Conservation (phyloP, 2,113 vertebrate genomes). For the Cisticola juncidis region DNA sequence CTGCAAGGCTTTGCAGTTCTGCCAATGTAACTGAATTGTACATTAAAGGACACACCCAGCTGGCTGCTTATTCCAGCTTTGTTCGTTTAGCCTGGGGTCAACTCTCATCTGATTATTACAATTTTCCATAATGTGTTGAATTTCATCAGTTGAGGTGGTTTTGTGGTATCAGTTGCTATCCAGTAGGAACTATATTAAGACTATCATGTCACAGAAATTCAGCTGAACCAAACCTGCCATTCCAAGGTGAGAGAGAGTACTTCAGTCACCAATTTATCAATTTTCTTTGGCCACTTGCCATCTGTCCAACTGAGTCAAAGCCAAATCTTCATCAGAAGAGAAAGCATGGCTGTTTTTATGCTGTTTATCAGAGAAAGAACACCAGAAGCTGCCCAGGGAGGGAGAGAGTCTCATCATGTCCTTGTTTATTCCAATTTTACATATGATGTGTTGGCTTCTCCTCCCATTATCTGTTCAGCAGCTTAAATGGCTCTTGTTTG, state of each 20-base stretch:
- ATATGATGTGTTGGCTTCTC: constrained; percentile 24
- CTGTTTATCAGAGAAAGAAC: background rate
- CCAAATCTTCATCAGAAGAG: background rate
- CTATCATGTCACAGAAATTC: background rate
- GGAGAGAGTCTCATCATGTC: constrained; percentile 13
- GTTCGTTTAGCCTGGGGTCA: constrained; percentile 23
- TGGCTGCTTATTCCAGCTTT: constrained; percentile 17
- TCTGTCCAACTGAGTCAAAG: background rate
- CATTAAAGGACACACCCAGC: constrained; percentile 21
- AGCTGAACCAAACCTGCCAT: background rate
- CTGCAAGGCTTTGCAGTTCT: constrained; percentile 2
- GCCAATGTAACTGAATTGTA: background rate
- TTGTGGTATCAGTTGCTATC: background rate
- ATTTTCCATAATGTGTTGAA: constrained; percentile 32
- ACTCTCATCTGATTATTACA: background rate
- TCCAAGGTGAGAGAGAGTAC: constrained; percentile 6
- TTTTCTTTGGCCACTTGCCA: constrained; percentile 45
- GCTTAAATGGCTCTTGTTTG: constrained; percentile 63
- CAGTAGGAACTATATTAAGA: background rate
- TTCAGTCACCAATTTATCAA: constrained; percentile 4
- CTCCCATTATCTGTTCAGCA: constrained; percentile 55
- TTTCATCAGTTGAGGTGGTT: background rate
- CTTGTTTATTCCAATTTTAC: constrained; percentile 52
- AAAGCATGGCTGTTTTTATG: background rate
- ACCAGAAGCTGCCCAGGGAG: background rate